phyloP scores from a whole-genome alignment of 2,797 vertebrate species.

The Tapirus indicus region DNA sequence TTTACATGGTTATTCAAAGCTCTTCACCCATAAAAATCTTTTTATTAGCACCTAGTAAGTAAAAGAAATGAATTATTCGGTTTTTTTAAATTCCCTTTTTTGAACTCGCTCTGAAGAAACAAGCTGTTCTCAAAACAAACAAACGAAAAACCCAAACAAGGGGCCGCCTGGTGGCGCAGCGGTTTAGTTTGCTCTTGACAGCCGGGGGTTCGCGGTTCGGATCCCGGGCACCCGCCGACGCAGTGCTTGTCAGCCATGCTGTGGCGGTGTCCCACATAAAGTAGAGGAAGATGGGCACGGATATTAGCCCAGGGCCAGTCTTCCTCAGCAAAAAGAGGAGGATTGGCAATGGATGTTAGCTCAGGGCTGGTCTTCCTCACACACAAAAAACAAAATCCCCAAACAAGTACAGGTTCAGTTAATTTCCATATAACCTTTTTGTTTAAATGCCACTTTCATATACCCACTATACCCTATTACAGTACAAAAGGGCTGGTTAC shows the following conservation, averaged over 20 bases:
- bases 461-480: neutral
- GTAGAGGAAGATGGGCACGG: too few species aligned
- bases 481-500: slow-evolving; percentile 85
- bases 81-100: neutral
- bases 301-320: too few species aligned
- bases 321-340: too few species aligned
- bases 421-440: neutral
- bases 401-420: neutral
- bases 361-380: too few species aligned
- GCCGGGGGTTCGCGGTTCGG: too few species aligned
- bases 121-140: neutral
- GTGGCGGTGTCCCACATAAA: too few species aligned
- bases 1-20: slow-evolving; percentile 6
- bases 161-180: too few species aligned
- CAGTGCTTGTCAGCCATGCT: too few species aligned
- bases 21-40: neutral
- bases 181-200: too few species aligned
- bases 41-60: neutral
- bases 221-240: too few species aligned
- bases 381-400: too few species aligned
- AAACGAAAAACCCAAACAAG: neutral
- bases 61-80: slow-evolving; percentile 8
- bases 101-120: slow-evolving; percentile 21
- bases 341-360: too few species aligned
- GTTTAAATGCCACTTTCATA: neutral